Conservation (phyloP, 2,113 vertebrate species). For the Psilopsiagon aurifrons region DNA sequence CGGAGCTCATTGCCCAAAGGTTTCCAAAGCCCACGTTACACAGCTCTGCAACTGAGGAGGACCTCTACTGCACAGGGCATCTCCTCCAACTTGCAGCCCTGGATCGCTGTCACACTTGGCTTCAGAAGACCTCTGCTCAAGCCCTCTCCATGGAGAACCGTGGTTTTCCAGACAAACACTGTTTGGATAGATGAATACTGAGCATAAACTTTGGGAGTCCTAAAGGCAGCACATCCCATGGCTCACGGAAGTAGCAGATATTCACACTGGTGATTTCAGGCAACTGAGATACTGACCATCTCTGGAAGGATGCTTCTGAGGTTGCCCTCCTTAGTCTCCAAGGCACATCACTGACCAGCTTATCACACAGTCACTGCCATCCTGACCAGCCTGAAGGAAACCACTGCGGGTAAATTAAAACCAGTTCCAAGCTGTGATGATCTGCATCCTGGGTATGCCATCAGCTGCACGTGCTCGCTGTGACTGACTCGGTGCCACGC, state of each 20-base stretch:
- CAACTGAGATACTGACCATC: neutral
- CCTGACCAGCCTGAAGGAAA: neutral
- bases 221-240: fast-evolving
- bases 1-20: neutral
- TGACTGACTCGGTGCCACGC: fast-evolving
- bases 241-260: neutral
- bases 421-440: neutral
- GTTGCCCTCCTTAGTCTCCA: neutral
- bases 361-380: neutral
- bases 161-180: neutral
- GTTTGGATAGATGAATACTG: neutral
- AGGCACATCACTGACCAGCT: too few species aligned
- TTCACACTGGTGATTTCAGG: neutral
- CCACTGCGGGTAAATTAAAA: neutral
- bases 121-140: neutral
- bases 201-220: neutral
- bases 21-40: neutral
- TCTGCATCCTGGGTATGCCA: neutral
- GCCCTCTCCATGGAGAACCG: neutral
- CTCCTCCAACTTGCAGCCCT: neutral
- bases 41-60: neutral
- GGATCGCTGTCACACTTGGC: fast-evolving
- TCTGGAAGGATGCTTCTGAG: neutral
- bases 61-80: neutral
- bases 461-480: fast-evolving